These are phyloP conservation scores for Epirrhoe tristata DNA, from an alignment of 2,888 invertebrate genomes.

Conservation along the genomic window DNA sequence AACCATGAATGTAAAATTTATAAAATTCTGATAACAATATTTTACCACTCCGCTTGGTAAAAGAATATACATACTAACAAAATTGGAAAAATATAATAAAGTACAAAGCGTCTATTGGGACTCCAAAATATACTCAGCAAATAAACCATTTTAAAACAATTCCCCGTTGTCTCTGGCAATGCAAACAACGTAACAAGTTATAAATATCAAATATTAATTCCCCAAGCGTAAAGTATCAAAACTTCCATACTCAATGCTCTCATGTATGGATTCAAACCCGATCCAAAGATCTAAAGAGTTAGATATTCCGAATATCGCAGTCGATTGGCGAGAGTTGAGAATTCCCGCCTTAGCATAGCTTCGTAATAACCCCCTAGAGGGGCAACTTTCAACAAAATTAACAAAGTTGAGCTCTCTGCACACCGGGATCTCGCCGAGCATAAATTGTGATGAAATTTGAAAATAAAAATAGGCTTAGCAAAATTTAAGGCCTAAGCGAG, in stretches of 20 bases:
- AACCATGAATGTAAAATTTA: too few species aligned
- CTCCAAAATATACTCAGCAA: background rate
- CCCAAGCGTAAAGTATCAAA: constrained; percentile 19
- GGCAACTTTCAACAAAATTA: constrained; percentile 79
- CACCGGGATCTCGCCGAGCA: constrained; percentile 66
- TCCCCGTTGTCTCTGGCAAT: background rate
- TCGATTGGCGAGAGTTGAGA: constrained; percentile 27
- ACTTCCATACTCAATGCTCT: constrained; percentile 14
- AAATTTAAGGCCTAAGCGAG: constrained; percentile 55
- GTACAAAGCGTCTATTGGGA: background rate
- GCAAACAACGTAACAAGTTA: constrained; percentile 2
- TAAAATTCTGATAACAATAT: too few species aligned
- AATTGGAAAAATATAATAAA: background rate
- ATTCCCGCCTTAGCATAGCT: constrained; percentile 48
- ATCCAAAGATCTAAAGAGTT: constrained; percentile 29
- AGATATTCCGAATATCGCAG: constrained; percentile 25
- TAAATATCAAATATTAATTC: constrained; percentile 15
- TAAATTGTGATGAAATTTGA: constrained; percentile 78
- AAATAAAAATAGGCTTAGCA: constrained; percentile 69
- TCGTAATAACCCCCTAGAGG: constrained; percentile 74
- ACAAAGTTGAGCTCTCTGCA: constrained; percentile 72
- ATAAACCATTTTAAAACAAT: background rate
- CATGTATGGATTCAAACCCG: constrained; percentile 20
- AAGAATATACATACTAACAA: background rate
- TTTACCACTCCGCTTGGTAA: too few species aligned